Base-by-base conservation (phyloP, 2,113 vertebrate species). In the Tringa solitaria region DNA sequence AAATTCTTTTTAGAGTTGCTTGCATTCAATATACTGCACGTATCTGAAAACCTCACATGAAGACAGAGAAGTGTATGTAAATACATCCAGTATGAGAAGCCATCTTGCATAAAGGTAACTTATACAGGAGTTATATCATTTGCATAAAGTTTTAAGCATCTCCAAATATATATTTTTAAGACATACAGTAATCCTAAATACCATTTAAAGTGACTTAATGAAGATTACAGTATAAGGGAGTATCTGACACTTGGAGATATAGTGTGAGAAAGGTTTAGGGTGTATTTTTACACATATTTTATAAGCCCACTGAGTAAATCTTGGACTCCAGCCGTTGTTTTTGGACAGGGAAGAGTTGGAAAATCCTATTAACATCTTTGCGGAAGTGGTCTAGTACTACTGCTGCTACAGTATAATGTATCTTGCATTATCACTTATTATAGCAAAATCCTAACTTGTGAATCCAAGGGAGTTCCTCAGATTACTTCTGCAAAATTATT, bases 361-460 rank as follows among this genome's bases (percentile, higher is more conserved):
- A 94, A 97, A 95, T 95, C 87, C 84, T 70, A 95, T 95, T 95
- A 94, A 65, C 15, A 30, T 85, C 75, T 88, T 83, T 93, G 63
- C 67, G 75, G 77, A 93, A 85, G 21, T 59, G 74, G 35, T 69
- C 57, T 92, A 86, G 65, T 53, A 91, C 37, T 26, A 76, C 16
- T 85, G 74, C 91, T 67, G 45, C 74, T 64, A 30, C 23, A 80
- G 67, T 67, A 84, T 37, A 95, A 94, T 78, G 22, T 57, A 37
- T 88, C 93, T 90, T 95, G 63, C 57, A 83, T 97, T 95, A 95
- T 80, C 96, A 97, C 89, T 95, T 97, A 93, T 96, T 96, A 95
- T 63, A 95, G 94, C 59, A 94, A 90, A 93, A 96, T 77, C 78
- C 72, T 21, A 88, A 91, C 92, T 94, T 97, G 96, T 95, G 96